Evolutionary conservation across 2,888 invertebrate species (phyloP).

Genomic region (Stratiomys singularior): DNA sequence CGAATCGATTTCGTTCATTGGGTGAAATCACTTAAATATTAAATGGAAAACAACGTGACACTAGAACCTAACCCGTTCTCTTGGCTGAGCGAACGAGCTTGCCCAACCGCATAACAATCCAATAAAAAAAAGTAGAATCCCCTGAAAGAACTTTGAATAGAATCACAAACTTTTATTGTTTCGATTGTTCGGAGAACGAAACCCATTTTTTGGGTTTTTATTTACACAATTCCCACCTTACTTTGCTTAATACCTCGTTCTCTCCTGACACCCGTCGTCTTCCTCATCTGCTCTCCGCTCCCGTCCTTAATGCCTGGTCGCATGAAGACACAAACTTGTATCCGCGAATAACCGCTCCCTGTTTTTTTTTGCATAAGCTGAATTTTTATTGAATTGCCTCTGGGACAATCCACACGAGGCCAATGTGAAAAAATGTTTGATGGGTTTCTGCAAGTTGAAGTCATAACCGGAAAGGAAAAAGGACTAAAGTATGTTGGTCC

Average conservation of each 20-base stretch:
- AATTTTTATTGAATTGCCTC: constrained; percentile 38
- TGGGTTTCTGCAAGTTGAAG: constrained; percentile 37
- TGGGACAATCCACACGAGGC: constrained; percentile 41
- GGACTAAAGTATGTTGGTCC: no score
- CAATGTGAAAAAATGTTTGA: constrained; percentile 36
- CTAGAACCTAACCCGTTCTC: no score
- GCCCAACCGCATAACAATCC: background rate
- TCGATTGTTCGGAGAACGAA: background rate
- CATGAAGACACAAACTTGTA: constrained; percentile 12
- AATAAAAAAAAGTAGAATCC: background rate
- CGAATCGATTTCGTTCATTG: no score
- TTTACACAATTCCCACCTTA: background rate
- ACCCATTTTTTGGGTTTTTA: constrained; percentile 14
- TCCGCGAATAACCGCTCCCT: background rate
- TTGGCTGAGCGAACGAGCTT: no score
- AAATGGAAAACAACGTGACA: no score
- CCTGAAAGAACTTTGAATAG: constrained; percentile 15
- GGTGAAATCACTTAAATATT: no score
- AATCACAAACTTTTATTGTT: constrained; percentile 20
- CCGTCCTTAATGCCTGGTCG: no score
- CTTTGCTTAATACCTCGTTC: background rate
- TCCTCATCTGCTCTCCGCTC: background rate
- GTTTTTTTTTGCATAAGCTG: constrained; percentile 17
- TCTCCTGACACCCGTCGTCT: background rate
- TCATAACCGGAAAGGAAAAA: constrained; percentile 13